Conservation (phyloP, 2,113 vertebrate species). For the Pseudopodoces humilis region DNA sequence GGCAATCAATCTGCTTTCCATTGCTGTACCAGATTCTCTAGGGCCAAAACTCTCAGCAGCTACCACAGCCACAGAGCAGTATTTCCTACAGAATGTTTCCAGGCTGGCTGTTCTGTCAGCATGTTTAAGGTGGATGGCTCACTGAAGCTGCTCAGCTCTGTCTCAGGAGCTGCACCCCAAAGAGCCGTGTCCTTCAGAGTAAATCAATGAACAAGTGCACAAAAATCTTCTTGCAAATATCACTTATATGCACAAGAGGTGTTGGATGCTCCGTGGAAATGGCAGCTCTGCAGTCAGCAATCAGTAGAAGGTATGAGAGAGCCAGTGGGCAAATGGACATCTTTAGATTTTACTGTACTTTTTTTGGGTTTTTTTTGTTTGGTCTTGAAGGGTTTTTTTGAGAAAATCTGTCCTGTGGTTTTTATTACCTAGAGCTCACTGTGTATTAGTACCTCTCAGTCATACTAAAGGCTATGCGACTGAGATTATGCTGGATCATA, state of each 20-base stretch:
- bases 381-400: not conserved
- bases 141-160: not conserved
- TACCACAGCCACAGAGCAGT: not conserved
- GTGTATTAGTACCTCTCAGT: not conserved
- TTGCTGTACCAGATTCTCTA: slow-evolving; percentile 9
- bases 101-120: not conserved
- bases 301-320: not conserved
- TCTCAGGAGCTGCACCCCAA: not conserved
- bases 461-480: fast-evolving
- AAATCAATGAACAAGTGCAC: not conserved
- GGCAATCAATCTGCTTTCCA: slow-evolving; percentile 15
- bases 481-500: not conserved
- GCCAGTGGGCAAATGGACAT: fast-evolving
- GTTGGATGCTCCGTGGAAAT: not conserved
- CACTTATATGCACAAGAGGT: not conserved
- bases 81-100: not conserved
- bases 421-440: not conserved
- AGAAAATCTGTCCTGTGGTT: not conserved
- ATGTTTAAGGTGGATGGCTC: fast-evolving
- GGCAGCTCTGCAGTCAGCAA: not conserved
- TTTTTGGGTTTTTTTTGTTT: not conserved
- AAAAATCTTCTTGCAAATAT: not conserved
- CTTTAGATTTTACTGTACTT: not conserved
- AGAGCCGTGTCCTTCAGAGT: not conserved
- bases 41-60: not conserved